Percentiles rank a stretch among this genome's conserved stretches.
Evolutionary conservation across 1,140 invertebrate species (phyloP).

Genomic region (Scaptomyza hsui): DNA sequence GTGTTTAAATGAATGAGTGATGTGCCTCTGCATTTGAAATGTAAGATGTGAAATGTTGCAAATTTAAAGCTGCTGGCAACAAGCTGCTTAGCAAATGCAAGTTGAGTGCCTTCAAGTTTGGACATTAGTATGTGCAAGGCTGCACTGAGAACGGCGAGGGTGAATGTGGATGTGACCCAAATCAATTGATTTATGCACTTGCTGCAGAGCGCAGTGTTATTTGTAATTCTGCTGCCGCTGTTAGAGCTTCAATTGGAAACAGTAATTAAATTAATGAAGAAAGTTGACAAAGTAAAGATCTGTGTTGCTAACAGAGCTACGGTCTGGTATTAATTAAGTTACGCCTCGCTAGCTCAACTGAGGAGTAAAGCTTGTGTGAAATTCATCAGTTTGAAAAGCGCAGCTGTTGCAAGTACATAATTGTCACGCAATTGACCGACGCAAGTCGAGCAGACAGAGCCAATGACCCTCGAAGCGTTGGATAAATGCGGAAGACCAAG

Average conservation of each 20-base stretch:
- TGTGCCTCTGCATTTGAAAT: slow-evolving; percentile 23
- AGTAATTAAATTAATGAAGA: slow-evolving; percentile 75
- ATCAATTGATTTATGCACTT: slow-evolving; percentile 81
- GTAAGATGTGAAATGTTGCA: slow-evolving; percentile 12
- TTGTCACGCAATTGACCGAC: slow-evolving; percentile 55
- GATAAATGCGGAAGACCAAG: slow-evolving; percentile 59
- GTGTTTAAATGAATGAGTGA: slow-evolving; percentile 69
- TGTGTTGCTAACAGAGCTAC: slow-evolving; percentile 18
- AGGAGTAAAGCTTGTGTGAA: slow-evolving; percentile 24
- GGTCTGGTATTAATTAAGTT: slow-evolving; percentile 67
- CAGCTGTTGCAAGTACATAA: slow-evolving; percentile 30
- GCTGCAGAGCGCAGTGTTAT: slow-evolving; percentile 14
- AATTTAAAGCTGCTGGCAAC: background rate
- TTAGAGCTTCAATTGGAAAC: slow-evolving; percentile 59
- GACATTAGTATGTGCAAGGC: slow-evolving; percentile 23
- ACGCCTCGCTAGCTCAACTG: slow-evolving; percentile 43
- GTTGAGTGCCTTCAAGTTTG: slow-evolving; percentile 24
- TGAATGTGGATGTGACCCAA: slow-evolving; percentile 40
- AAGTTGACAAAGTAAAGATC: slow-evolving; percentile 39
- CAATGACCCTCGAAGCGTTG: slow-evolving; percentile 33
- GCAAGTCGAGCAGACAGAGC: slow-evolving; percentile 14
- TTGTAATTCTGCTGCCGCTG: background rate
- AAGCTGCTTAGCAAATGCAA: background rate
- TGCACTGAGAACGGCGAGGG: slow-evolving; percentile 5
- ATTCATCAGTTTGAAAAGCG: slow-evolving; percentile 21